These are phyloP conservation scores for Cheilinus undulatus DNA, from an alignment of 2,113 vertebrate species.

Conservation along the genomic window DNA sequence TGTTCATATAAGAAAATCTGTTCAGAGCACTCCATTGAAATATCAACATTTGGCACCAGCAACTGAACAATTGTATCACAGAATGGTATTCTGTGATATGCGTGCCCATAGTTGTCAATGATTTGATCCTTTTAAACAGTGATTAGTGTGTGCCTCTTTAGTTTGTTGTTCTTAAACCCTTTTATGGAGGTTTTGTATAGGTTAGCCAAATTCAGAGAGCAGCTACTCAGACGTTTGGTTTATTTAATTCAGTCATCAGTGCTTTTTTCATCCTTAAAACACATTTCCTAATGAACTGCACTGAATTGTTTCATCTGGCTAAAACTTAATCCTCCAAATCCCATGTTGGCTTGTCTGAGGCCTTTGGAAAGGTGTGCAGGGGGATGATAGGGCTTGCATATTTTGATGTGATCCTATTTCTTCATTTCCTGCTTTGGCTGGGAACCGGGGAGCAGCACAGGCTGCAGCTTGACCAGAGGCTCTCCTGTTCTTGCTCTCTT, in stretches of 20 bases:
- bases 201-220: conserved; percentile 9
- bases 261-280: conserved; percentile 43
- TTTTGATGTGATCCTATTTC: conserved; percentile 85
- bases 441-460: conserved; percentile 59
- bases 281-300: conserved; percentile 55
- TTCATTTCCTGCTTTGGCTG: conserved; percentile 84
- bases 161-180: conserved; percentile 15
- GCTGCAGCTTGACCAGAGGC: conserved; percentile 60
- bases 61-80: too few species aligned
- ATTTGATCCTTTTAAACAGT: not conserved
- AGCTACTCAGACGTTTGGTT: conserved; percentile 7
- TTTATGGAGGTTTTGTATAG: conserved; percentile 17
- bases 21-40: too few species aligned
- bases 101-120: not conserved
- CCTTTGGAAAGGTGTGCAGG: conserved; percentile 69
- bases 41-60: too few species aligned
- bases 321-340: conserved; percentile 55
- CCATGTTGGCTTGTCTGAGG: conserved; percentile 51
- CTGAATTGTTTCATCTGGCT: conserved; percentile 60
- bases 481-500: conserved; percentile 49
- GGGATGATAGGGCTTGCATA: conserved; percentile 76
- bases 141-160: conserved; percentile 20
- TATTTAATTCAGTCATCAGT: conserved; percentile 42
- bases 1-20: too few species aligned
- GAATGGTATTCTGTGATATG: too few species aligned